Percentiles rank a stretch among this genome's conserved stretches.
phyloP scores from a whole-genome alignment of 2,113 vertebrate species.

The Lonchura striata region DNA sequence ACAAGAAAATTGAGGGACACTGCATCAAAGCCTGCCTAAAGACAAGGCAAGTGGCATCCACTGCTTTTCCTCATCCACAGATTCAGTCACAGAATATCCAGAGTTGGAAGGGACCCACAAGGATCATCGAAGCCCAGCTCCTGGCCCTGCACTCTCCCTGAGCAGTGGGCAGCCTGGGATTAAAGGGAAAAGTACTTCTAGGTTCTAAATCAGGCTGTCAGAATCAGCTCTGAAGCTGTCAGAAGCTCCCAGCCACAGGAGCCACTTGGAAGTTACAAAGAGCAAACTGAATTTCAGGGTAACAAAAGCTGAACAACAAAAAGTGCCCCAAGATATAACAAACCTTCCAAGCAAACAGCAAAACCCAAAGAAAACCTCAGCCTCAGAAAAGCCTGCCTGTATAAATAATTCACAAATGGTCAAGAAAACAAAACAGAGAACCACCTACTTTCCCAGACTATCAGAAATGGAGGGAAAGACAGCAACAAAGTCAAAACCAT shows the following conservation, averaged over 20 bases:
- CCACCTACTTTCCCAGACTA: background rate
- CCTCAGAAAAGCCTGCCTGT: background rate
- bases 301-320: background rate
- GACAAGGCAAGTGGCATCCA: background rate
- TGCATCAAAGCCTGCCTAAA: background rate
- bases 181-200: background rate
- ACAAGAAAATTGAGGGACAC: background rate
- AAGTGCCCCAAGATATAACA: background rate
- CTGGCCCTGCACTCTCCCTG: background rate
- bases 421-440: background rate
- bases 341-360: background rate
- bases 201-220: background rate
- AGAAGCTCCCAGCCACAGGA: background rate
- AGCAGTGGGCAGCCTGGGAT: background rate
- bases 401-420: background rate
- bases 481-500: background rate
- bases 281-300: background rate
- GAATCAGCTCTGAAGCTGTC: background rate
- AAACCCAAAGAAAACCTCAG: background rate
- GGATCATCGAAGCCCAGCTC: rapidly evolving
- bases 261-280: background rate
- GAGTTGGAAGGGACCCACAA: background rate
- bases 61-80: background rate
- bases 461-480: background rate
- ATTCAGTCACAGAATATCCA: background rate